Base-by-base conservation (phyloP, 1,140 invertebrate species). In the Zaprionus lachaisei region DNA sequence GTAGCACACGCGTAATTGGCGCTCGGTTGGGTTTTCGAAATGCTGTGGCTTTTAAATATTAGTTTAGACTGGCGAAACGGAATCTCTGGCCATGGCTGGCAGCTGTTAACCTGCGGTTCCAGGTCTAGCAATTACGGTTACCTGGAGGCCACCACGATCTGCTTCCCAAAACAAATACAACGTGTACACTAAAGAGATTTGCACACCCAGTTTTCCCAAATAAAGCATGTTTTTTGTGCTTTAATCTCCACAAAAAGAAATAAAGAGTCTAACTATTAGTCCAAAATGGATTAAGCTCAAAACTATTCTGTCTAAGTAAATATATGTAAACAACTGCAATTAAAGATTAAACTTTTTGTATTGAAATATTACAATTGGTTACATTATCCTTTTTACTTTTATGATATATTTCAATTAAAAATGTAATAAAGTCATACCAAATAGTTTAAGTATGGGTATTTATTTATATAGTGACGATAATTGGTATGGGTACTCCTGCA, bases 31-130 rank as follows among this genome's bases (percentile, higher is more conserved):
- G 72, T 77, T 71, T 75, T 77, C 60, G 72, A 56, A 65, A 64
- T 66, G 71, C 62, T 79, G 81, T 67, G 76, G 72, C 81, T 68
- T 74, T 83, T 83, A 77, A 83, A 83, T 83, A 75, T 73, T 73
- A 72, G 72, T 65, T 83, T 54, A 60, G 64, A 72, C 65, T 65
- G 49, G 17, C 31, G 44, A 24, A 24, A 17, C 61, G 17, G 56
- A 54, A 62, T 62, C 57, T 74, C 57, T 55, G 66, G 65, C 20
- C 49, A 62, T 69, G 49, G 72, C 47, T 62, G 66, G 66, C 66
- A 74, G 66, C 72, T 69, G 65, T 74, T 69, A 61, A 44, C 65
- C 72, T 61, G 51, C 49, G 66, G 66, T 62, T 69, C 26, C 66
- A 74, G 58, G 58, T 70, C 58, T 57, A 49, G 66, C 72, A 75